Evolutionary conservation across 1,140 invertebrate genomes (phyloP).

Genomic region (Hyposmocoma kahamanoa): DNA sequence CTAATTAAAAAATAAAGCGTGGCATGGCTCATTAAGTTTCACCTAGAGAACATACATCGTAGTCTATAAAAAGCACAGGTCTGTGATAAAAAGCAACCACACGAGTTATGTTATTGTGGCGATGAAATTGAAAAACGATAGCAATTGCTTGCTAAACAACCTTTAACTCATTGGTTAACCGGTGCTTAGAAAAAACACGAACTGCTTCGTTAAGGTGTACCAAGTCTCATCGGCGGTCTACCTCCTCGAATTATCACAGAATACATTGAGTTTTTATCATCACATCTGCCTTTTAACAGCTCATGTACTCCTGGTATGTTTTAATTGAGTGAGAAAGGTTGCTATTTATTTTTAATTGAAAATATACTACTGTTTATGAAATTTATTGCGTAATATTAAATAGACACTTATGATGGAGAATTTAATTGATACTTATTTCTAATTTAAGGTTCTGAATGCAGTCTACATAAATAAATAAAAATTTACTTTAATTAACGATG

Average conservation of each 20-base stretch:
- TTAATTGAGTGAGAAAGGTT: conserved; percentile 54
- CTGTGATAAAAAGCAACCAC: too few species aligned
- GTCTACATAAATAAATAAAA: too few species aligned
- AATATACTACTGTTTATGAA: not conserved
- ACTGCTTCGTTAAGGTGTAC: conserved; percentile 30
- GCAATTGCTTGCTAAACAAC: conserved; percentile 32
- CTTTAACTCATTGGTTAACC: conserved; percentile 1
- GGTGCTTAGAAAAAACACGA: conserved; percentile 28
- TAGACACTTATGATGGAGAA: too few species aligned
- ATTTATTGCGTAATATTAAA: too few species aligned
- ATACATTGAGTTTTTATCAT: conserved; percentile 42
- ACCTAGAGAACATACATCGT: too few species aligned
- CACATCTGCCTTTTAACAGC: conserved; percentile 39
- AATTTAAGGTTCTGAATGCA: too few species aligned
- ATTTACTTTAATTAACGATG: too few species aligned
- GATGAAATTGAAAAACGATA: conserved; percentile 36
- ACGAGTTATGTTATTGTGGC: too few species aligned
- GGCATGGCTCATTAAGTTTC: too few species aligned
- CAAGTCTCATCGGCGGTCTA: conserved; percentile 12
- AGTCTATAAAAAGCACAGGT: too few species aligned
- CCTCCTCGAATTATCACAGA: conserved; percentile 39
- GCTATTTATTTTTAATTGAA: conserved; percentile 26
- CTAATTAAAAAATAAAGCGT: too few species aligned
- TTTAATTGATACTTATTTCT: too few species aligned
- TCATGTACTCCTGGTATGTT: conserved; percentile 34